Percentiles rank a stretch among this genome's conserved stretches.
Evolutionary conservation across 1,140 invertebrate species (phyloP).

Genomic region (Arion vulgaris): DNA sequence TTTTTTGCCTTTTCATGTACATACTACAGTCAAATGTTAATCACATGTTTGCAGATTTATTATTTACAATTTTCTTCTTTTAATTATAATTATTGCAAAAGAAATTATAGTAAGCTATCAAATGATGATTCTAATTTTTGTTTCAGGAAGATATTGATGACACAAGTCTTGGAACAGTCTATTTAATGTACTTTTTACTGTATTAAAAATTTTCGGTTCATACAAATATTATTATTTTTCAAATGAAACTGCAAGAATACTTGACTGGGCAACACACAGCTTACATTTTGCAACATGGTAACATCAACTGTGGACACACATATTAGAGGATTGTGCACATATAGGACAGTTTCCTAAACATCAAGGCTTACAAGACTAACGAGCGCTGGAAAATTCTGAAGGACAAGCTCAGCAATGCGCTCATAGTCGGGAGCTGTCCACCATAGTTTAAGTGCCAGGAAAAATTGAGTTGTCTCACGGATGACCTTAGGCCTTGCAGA

Average conservation of each 20-base stretch:
- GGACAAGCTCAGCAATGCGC: slow-evolving; percentile 48
- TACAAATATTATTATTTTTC: too few species aligned
- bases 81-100: background rate
- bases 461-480: slow-evolving; percentile 48
- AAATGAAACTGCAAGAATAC: background rate
- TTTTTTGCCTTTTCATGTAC: too few species aligned
- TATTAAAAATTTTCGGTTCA: too few species aligned
- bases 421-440: slow-evolving; percentile 49
- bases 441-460: slow-evolving; percentile 48
- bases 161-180: too few species aligned
- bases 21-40: too few species aligned
- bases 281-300: background rate
- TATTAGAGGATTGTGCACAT: background rate
- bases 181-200: too few species aligned
- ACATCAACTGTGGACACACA: slow-evolving; percentile 4
- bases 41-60: too few species aligned
- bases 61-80: too few species aligned
- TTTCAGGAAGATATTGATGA: too few species aligned
- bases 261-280: background rate
- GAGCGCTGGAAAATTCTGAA: slow-evolving; percentile 45
- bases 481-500: slow-evolving; percentile 49
- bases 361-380: slow-evolving; percentile 42
- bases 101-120: too few species aligned
- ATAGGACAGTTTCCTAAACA: slow-evolving; percentile 1
- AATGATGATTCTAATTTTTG: too few species aligned